These are phyloP conservation scores for Apostichopus californicus DNA, from an alignment of 35 echinoderm and acorn worm species.

Conservation along the genomic window DNA sequence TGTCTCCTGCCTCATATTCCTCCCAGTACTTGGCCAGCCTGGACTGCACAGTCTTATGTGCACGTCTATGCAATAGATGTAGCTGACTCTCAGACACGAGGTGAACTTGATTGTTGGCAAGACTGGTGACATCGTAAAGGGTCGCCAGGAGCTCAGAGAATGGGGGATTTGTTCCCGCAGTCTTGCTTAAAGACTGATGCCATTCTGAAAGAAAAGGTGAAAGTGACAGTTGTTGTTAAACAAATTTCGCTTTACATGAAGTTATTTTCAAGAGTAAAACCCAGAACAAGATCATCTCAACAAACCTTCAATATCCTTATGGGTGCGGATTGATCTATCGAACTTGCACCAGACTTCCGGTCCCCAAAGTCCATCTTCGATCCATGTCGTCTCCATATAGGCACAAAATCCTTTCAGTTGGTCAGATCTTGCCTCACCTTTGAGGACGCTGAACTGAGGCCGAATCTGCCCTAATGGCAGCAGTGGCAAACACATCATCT, in stretches of 20 bases:
- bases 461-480: constrained; percentile 7
- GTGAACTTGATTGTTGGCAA: background rate
- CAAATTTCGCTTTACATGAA: background rate
- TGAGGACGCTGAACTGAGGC: background rate
- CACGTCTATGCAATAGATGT: background rate
- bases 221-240: background rate
- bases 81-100: constrained; percentile 12
- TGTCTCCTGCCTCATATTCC: background rate
- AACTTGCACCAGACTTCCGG: constrained; percentile 32
- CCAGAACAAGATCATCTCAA: background rate
- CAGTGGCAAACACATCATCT: background rate
- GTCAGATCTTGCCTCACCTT: background rate
- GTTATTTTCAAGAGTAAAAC: background rate
- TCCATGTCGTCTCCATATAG: constrained; percentile 26
- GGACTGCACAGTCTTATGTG: background rate
- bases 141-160: background rate
- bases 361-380: background rate
- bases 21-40: background rate
- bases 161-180: background rate
- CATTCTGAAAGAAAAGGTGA: background rate
- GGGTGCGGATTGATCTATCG: background rate
- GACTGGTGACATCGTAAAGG: background rate
- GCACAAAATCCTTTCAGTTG: background rate
- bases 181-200: background rate
- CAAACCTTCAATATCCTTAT: constrained; percentile 48